Evolutionary conservation across 2,888 invertebrate genomes (phyloP), one percentile per base, ranked within the genome.

Genomic region (Pocota personata): DNA sequence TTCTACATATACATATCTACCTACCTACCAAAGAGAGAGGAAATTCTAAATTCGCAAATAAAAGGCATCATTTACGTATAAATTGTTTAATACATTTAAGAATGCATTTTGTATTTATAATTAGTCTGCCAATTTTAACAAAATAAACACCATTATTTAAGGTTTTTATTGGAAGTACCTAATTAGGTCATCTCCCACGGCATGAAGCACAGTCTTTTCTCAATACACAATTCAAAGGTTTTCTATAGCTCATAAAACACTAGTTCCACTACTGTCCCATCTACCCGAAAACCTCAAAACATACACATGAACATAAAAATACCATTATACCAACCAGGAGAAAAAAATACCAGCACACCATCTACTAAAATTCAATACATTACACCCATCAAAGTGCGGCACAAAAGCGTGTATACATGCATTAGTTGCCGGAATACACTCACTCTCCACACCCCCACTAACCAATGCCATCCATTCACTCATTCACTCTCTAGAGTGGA

Each of bases 351-450:
- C 19, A 57, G 43, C 40, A 66, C 60, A 72, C 50, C 46, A 55
- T 72, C 72, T 62, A 82, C 60, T 82, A 72, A 84, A 86, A 67
- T 82, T 82, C 76, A 66, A 82, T 77, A 82, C 60, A 43, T 82
- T 66, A 82, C 66, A 82, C 27, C 55, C 72, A 82, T 82, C 46
- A 77, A 82, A 72, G 82, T 67, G 71, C 76, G 62, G 71, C 82
- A 86, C 30, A n/a, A 58, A 24, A 77, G 52, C 64, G 60, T 66
- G 58, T 77, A 80, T 76, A 82, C 82, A 72, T 77, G 69, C 72
- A 84, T 80, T 80, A 84, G 84, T 37, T 66, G 46, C 48, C 64
- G 62, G 72, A 72, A 72, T 72, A 80, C 30, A 24, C 48, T 35
- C 46, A 55, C 69, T 48, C 21, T 14, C n/a, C 55, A n/a, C 37